Base-by-base conservation (phyloP, 2,113 vertebrate species). In the Chelonoidis abingdonii region DNA sequence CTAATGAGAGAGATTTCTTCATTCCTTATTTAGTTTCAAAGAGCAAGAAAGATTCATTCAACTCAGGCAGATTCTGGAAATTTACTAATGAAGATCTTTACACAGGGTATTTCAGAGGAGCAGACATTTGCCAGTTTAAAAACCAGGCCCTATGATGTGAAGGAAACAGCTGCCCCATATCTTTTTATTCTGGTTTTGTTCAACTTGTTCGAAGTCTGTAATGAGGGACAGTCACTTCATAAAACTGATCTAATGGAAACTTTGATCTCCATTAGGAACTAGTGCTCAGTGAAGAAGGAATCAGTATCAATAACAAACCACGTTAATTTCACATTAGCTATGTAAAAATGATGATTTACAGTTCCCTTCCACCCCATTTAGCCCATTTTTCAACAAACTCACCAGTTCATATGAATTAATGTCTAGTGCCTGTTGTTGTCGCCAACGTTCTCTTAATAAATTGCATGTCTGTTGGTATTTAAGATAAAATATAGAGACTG, bases 241-340 rank as follows among this genome's bases (percentile, higher is more conserved):
- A 89, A 95, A 95, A 93, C 93, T 80, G 97, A 95, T 96, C 96
- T 97, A 97, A 98, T 97, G 94, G 95, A 86, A 95, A 96, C 97
- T 97, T 97, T 97, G 96, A 97, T 98, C 97, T 98, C 95, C 91
- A 93, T 97, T 92, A 97, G 93, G 96, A 97, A 91, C 84, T 54
- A 65, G 89, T 86, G 93, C 59, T 84, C 56, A 93, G 93, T 0
- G 80, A 96, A 96, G 78, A 94, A 91, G 93, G 96, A 97, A 97
- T 97, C 97, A 96, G 85, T 86, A 86, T 93, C 97, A 96, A 87
- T 50, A 88, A 57, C n/a, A 6, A 44, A 49, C 97, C 89, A 52
- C 91, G 90, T 83, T 88, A 88, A 13, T 83, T 93, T 95, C 90
- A 57, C 78, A 6, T 25, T 93, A 69, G 53, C 53, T 62, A 84